These are phyloP conservation scores for Zaprionus ornatus DNA, from an alignment of 1,140 invertebrate species.

Conservation along the genomic window DNA sequence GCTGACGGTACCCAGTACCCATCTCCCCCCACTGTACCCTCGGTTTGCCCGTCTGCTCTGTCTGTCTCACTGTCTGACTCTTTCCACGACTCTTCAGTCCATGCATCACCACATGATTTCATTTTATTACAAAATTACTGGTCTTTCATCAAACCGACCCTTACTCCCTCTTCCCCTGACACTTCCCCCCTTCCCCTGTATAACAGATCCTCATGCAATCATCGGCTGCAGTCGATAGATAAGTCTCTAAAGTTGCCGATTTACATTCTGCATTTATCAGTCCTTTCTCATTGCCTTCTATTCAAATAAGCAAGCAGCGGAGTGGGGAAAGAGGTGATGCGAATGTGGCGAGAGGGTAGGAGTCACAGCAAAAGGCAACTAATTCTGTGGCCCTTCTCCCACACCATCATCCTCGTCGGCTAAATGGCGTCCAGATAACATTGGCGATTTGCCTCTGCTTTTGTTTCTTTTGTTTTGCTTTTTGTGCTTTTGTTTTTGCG, in stretches of 20 bases:
- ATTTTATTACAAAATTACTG: conserved; percentile 74
- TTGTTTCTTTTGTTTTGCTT: conserved; percentile 31
- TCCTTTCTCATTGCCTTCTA: conserved; percentile 12
- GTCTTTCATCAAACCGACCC: conserved; percentile 47
- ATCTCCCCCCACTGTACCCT: neutral
- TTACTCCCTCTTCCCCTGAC: neutral
- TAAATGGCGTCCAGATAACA: conserved; percentile 26
- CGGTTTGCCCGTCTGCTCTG: neutral
- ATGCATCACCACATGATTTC: conserved; percentile 65
- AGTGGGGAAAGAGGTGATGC: neutral
- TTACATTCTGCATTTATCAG: conserved; percentile 45
- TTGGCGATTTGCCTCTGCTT: conserved; percentile 17
- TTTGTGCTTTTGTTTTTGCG: conserved; percentile 60
- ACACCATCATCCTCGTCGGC: neutral
- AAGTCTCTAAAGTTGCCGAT: conserved; percentile 60
- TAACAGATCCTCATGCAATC: neutral
- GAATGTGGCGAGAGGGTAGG: neutral
- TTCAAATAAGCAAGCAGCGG: neutral
- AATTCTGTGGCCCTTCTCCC: conserved; percentile 10
- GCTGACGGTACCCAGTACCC: too few species aligned
- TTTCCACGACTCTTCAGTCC: conserved; percentile 34
- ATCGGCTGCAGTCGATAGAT: neutral
- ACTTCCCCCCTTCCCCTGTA: neutral
- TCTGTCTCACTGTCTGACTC: conserved; percentile 65
- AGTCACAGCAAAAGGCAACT: neutral